Base-by-base conservation (phyloP, 1,140 invertebrate genomes). In the Pogonognathellus flavescens region DNA sequence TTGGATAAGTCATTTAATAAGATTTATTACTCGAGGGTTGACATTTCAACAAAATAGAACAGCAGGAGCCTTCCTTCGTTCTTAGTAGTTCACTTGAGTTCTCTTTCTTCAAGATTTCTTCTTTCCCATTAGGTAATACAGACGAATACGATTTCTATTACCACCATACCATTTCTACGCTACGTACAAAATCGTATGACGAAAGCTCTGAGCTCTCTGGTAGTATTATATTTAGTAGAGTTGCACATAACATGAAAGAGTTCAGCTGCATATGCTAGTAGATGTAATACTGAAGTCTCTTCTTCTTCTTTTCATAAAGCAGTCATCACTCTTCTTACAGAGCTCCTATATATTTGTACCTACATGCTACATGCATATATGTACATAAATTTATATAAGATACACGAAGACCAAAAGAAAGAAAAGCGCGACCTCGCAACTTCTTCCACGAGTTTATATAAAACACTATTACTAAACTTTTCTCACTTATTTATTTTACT, bases 11-110 rank as follows among this genome's bases (percentile, higher is more conserved):
- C 88, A 89, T 89, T 89, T 89, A 88, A 86, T 87, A 89, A 89
- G 88, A 89, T 89, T 89, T 89, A 89, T 89, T 85, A 88, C 85
- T 62, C n/a, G 84, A 84, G 86, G 88, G 88, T 89, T 89, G 88
- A 89, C 88, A 89, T 89, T 88, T 88, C 83, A 89, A 89, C 88
- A 89, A 89, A 89, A 88, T 89, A 89, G 87, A 88, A 89, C 88
- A 89, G 88, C 87, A 72, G 88, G 88, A 83, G 84, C 57, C 70
- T 88, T 85, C 87, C 84, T 84, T 87, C 14, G 82, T 60, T 82
- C 80, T 81, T 81, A 81, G 80, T 22, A 81, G 80, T 52, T 53
- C 50, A 81, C n/a, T 81, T 81, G 49, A 57, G 31, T 84, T 84
- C 83, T 50, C 83, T 84, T 84, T 76, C 82, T 59, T 81, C 53